A percentile compares a stretch with the other conserved stretches of the same genome.
Conservation (phyloP, 2,888 invertebrate genomes). For the Liopterus haemorrhoidalis region DNA sequence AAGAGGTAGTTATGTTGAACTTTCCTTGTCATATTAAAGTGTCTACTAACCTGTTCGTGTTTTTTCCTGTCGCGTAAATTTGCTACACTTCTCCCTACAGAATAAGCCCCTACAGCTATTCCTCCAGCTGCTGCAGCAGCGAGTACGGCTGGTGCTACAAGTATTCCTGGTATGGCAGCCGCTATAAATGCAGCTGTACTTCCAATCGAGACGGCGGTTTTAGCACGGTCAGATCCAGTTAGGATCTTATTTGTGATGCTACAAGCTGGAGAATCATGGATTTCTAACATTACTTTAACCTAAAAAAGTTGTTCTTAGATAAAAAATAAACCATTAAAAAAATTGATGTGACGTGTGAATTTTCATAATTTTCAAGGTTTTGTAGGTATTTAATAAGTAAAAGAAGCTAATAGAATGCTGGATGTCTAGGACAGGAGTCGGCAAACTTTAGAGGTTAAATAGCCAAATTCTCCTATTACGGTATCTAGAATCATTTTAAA, state of each 20-base stretch:
- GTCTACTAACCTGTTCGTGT: slow-evolving; percentile 21
- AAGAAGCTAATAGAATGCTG: no score
- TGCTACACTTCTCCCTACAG: slow-evolving; percentile 19
- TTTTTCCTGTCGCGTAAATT: slow-evolving; percentile 18
- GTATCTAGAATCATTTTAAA: no score
- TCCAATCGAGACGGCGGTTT: slow-evolving; percentile 18
- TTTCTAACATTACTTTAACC: slow-evolving; percentile 9
- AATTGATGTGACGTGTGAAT: no score
- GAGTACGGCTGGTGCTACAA: slow-evolving; percentile 16
- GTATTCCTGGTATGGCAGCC: slow-evolving; percentile 14
- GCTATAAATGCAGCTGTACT: slow-evolving; percentile 16
- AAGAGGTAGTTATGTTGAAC: no score
- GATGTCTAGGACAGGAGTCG: no score
- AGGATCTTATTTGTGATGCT: slow-evolving; percentile 4
- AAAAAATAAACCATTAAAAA: no score
- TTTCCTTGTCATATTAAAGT: no score
- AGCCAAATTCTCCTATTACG: no score
- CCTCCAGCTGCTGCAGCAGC: slow-evolving; percentile 17
- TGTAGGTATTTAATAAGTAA: no score
- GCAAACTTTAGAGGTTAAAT: no score
- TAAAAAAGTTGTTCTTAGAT: background rate
- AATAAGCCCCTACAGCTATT: slow-evolving; percentile 16
- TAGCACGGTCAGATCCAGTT: slow-evolving; percentile 16
- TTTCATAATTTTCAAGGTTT: no score
- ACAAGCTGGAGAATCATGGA: slow-evolving; percentile 13